Evolutionary conservation across 92 coral and sea anemone genomes (phyloP), one percentile per base, ranked within the genome.

Genomic region (Hydrozoanthus gracilis): DNA sequence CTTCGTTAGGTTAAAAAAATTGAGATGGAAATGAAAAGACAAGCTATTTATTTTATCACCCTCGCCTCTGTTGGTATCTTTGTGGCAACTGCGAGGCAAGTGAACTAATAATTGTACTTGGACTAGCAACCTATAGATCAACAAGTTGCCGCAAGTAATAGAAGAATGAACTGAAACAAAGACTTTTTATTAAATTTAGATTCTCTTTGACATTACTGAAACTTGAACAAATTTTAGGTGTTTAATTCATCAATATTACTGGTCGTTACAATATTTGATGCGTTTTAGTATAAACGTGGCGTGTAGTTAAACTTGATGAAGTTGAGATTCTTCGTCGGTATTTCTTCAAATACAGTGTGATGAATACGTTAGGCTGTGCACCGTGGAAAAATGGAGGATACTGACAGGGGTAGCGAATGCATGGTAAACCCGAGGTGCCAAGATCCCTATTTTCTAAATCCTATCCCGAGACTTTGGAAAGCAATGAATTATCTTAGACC

Each of bases 21-120:
- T 66, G 56, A 65, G 47, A 67, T 62, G 51, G 15, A 70, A 66
- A 61, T 17, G 49, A 51, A 47, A 64, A 79, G 44, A 79, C 14
- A 60, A 15, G 5, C n/a, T 80, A 80, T 80, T 80, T 80, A 80
- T 80, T 80, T 80, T 65, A 18, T 52, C 18, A 13, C 20, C 17
- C 8, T 16, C 55, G 48, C 14, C 76, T 10, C 2, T 27, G 39
- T 27, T n/a, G 50, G 35, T 74, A 35, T 8, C 35, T 10, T 74
- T 74, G 60, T 74, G 78, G 15, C 80, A 5, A 49, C 39, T 68
- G 44, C 8, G 45, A 68, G 73, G 44, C 14, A 68, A 68, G 48
- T 68, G 73, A 58, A 58, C 39, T 27, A 27, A 27, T 27, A 27
- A 27, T 27, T 27, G 39, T 27, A 27, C 39, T 27, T 27, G 4